Conservation (phyloP, 2,888 invertebrate genomes). For the Drosophila ezoana region DNA sequence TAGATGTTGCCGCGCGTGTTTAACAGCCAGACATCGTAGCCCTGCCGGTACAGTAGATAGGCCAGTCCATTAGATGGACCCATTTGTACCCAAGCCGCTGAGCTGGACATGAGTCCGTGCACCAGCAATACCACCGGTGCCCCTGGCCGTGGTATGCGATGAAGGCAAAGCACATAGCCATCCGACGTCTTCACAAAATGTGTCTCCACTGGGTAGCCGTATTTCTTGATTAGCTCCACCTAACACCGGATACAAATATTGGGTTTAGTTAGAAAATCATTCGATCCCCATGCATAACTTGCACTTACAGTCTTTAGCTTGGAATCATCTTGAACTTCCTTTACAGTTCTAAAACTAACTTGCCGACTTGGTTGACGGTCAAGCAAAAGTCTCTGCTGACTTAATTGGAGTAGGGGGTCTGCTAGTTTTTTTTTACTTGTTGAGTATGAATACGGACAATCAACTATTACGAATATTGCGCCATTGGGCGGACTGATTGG, state of each 20-base stretch:
- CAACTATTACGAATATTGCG: background rate
- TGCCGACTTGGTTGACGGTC: background rate
- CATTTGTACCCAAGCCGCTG: slow-evolving; percentile 50
- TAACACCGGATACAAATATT: background rate
- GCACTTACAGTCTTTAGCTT: slow-evolving; percentile 35
- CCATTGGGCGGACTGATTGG: background rate
- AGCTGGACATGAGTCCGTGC: slow-evolving; percentile 62
- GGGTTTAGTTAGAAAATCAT: background rate
- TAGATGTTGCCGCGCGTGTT: slow-evolving; percentile 60
- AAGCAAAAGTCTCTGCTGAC: background rate
- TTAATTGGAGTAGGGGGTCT: too few species aligned
- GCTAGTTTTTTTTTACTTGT: background rate
- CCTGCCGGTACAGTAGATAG: slow-evolving; percentile 41
- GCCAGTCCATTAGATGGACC: slow-evolving; percentile 52
- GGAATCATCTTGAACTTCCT: slow-evolving; percentile 12
- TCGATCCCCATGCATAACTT: rapidly evolving
- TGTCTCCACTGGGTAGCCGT: slow-evolving; percentile 45
- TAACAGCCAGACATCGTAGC: slow-evolving; percentile 61
- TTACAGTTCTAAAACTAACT: background rate
- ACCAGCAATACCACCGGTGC: slow-evolving; percentile 38
- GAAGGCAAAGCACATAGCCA: slow-evolving; percentile 42
- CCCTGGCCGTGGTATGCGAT: slow-evolving; percentile 50
- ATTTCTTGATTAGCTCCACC: slow-evolving; percentile 30
- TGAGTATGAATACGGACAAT: background rate
- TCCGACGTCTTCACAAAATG: slow-evolving; percentile 34